A percentile compares a stretch with the other conserved stretches of the same genome.
Conservation (phyloP, 1,140 invertebrate species). For the Gonatopus flavifemur region DNA sequence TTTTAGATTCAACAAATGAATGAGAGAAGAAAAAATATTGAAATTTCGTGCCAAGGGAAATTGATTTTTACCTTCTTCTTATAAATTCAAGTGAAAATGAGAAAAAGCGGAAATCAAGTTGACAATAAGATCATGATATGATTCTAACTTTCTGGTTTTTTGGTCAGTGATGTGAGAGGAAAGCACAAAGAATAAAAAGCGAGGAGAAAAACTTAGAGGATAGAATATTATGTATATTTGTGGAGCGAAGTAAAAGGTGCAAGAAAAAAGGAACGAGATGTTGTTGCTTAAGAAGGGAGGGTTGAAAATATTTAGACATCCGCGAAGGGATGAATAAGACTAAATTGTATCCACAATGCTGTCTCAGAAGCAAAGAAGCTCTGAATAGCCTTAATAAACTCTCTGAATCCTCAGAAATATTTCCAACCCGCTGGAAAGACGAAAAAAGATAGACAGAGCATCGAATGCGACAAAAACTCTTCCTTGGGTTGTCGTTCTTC, state of each 20-base stretch:
- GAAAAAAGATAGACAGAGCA: too few relatives aligned
- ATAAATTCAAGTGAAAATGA: too few relatives aligned
- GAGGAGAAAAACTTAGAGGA: slow-evolving; percentile 5
- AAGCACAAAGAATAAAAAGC: not conserved
- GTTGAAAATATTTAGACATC: slow-evolving; percentile 59
- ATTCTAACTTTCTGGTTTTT: too few relatives aligned
- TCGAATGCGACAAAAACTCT: slow-evolving; percentile 41
- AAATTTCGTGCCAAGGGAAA: too few relatives aligned
- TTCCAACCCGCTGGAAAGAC: slow-evolving; percentile 47
- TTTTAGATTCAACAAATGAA: too few relatives aligned
- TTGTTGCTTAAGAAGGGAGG: slow-evolving; percentile 29
- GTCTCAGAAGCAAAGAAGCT: slow-evolving; percentile 50
- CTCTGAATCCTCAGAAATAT: slow-evolving; percentile 57
- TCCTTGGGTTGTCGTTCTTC: slow-evolving; percentile 31
- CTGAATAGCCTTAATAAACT: slow-evolving; percentile 60
- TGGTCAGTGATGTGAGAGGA: not conserved
- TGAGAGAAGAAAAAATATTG: too few relatives aligned
- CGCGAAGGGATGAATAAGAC: slow-evolving; percentile 55
- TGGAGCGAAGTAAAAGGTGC: not conserved
- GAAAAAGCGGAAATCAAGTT: not conserved
- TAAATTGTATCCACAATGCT: slow-evolving; percentile 59
- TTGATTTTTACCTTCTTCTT: too few relatives aligned
- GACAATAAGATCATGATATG: too few relatives aligned
- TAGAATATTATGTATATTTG: too few relatives aligned
- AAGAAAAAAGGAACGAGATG: slow-evolving; percentile 16